Evolutionary conservation across 2,113 vertebrate species (phyloP), one percentile per base, ranked within the genome.

Genomic region (Rafetus swinhoei): DNA sequence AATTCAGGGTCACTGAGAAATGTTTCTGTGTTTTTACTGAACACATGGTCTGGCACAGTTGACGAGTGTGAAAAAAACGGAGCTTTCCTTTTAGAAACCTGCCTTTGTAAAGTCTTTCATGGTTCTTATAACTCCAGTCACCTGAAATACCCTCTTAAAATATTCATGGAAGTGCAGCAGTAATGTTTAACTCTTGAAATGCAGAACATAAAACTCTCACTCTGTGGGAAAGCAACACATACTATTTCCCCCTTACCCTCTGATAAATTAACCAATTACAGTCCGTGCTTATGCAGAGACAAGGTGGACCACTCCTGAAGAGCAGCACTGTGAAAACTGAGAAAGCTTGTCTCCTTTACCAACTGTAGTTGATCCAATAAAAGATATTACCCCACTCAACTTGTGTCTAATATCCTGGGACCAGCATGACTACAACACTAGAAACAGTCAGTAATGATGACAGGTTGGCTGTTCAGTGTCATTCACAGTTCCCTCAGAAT

Each of bases 121-220:
- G 92, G 79, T 90, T 93, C 76, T 94, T 45, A 2, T 82, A 92
- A 76, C 85, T 92, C 60, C 90, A 86, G 27, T 96, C 95, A 95
- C 95, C 94, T 94, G 94, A 95, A 95, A 94, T 90, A 94, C 29
- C 57, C 92, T 93, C 60, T 45, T 87, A 32, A 86, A 90, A 85
- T 18, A 93, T 0, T 62, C 94, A 93, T 2, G 0, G 87, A 93
- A 95, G 57, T 76, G 72, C 82, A 85, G 82, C 85, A 93, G 27
- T 57, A 76, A 77, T 54, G 81, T 92, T 79, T 81, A 86, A 79
- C 90, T 92, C 60, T 62, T 81, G 77, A 91, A 93, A 82, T 0
- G 18, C 72, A 57, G 84, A 56, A 35, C 18, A 1, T 39, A 76
- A 45, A 45, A 50, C 59, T 62, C 11, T 91, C 65, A 69, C 50